Evolutionary conservation across 2,113 vertebrate species (phyloP).

Genomic region (Octodon degus): DNA sequence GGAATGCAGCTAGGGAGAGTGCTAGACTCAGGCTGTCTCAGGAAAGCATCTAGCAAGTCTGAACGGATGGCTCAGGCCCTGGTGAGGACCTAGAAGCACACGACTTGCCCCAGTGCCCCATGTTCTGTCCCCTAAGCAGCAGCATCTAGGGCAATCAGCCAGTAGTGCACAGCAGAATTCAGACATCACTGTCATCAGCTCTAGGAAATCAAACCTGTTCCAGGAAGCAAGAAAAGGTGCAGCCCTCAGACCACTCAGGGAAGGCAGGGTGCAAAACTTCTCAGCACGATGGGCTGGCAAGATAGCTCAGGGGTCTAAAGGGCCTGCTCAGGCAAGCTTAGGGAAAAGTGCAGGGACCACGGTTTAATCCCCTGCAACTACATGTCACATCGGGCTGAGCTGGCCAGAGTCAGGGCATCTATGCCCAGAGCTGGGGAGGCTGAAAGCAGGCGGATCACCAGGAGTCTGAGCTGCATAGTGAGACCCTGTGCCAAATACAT

Average conservation of each 20-base stretch:
- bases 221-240: not conserved
- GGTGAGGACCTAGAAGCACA: not conserved
- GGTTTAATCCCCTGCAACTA: no score
- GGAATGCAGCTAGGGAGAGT: not conserved
- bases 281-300: not conserved
- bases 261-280: not conserved
- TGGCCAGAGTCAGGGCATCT: no score
- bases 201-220: not conserved
- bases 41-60: slow-evolving; percentile 40
- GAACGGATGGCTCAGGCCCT: not conserved
- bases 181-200: not conserved
- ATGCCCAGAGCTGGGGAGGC: no score
- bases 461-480: no score
- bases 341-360: no score
- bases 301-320: no score
- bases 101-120: not conserved
- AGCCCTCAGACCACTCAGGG: not conserved
- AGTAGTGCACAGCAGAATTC: not conserved
- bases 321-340: no score
- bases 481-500: no score
- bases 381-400: no score
- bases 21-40: slow-evolving; percentile 34
- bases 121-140: not conserved
- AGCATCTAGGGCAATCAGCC: not conserved
- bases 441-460: no score